A percentile compares a stretch with the other conserved stretches of the same genome.
Evolutionary conservation across 2,888 invertebrate genomes (phyloP).

Genomic region (Apamea crenata): DNA sequence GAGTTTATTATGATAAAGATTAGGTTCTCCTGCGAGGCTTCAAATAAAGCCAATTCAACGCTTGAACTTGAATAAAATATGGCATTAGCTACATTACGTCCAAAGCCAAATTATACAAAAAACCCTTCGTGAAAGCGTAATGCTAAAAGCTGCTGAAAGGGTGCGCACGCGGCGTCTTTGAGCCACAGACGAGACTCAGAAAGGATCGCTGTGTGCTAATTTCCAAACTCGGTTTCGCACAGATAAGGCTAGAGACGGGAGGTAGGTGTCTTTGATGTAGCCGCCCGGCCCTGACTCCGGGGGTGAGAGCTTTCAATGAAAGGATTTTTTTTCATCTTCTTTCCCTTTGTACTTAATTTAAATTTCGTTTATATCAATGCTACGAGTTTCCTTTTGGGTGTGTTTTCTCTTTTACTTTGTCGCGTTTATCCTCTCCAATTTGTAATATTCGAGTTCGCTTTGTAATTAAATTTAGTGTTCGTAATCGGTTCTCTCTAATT

Average conservation of each 20-base stretch:
- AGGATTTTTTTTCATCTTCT: constrained; percentile 90
- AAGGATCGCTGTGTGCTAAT: constrained; percentile 87
- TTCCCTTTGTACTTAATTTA: constrained; percentile 91
- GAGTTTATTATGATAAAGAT: constrained; percentile 66
- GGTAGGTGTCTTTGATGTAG: constrained; percentile 90
- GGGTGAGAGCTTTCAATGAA: constrained; percentile 90
- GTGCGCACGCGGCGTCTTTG: constrained; percentile 86
- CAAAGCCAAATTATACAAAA: constrained; percentile 82
- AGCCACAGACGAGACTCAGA: constrained; percentile 70
- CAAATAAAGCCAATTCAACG: constrained; percentile 72
- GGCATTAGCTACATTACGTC: constrained; percentile 85
- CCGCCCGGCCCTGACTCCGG: constrained; percentile 88
- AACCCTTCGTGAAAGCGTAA: constrained; percentile 84
- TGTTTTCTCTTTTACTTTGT: constrained; percentile 90
- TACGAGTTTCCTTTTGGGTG: constrained; percentile 89
- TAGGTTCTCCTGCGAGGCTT: constrained; percentile 47
- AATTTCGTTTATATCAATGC: constrained; percentile 91
- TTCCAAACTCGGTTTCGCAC: constrained; percentile 89
- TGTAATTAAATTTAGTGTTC: constrained; percentile 90
- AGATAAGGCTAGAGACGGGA: constrained; percentile 88
- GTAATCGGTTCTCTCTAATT: constrained; percentile 87
- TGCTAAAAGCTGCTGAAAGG: constrained; percentile 84
- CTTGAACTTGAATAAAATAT: constrained; percentile 83
- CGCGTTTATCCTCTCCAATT: constrained; percentile 90
- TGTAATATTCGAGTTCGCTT: constrained; percentile 89